Conservation (phyloP, 2,888 invertebrate species). For the Choristoneura rosaceana region DNA sequence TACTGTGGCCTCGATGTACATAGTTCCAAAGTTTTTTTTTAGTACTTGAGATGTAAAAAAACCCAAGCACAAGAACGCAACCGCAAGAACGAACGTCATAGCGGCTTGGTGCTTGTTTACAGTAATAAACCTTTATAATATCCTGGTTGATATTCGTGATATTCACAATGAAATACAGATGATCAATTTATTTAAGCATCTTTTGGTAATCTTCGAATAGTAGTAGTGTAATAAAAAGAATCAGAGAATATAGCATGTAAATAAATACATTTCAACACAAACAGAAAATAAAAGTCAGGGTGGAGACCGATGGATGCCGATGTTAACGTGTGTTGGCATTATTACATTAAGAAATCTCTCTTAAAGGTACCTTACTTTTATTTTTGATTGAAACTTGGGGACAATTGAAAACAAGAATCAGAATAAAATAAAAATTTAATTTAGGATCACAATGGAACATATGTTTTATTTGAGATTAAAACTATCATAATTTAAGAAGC, state of each 20-base stretch:
- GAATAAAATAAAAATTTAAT: slow-evolving; percentile 76
- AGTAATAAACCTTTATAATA: neutral
- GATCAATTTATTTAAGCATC: neutral
- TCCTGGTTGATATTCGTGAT: slow-evolving; percentile 1
- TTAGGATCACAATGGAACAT: slow-evolving; percentile 76
- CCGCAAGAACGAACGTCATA: slow-evolving; percentile 12
- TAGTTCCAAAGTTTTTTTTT: neutral
- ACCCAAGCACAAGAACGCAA: slow-evolving; percentile 3
- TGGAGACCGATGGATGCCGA: neutral
- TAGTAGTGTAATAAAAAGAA: too few relatives aligned
- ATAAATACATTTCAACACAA: too few relatives aligned
- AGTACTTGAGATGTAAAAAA: neutral
- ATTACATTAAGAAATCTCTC: too few relatives aligned
- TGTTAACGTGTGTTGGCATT: neutral
- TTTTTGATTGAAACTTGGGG: too few relatives aligned
- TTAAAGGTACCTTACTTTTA: too few relatives aligned
- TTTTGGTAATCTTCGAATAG: too few relatives aligned
- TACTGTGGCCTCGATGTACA: too few relatives aligned
- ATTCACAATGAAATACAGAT: neutral
- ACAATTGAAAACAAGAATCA: slow-evolving; percentile 52
- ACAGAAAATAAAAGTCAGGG: neutral
- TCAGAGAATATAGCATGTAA: too few relatives aligned
- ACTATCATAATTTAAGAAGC: slow-evolving; percentile 53
- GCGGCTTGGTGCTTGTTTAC: neutral
- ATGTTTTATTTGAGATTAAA: slow-evolving; percentile 60